Evolutionary conservation across 1,140 invertebrate genomes (phyloP).

Genomic region (Heliothis virescens): DNA sequence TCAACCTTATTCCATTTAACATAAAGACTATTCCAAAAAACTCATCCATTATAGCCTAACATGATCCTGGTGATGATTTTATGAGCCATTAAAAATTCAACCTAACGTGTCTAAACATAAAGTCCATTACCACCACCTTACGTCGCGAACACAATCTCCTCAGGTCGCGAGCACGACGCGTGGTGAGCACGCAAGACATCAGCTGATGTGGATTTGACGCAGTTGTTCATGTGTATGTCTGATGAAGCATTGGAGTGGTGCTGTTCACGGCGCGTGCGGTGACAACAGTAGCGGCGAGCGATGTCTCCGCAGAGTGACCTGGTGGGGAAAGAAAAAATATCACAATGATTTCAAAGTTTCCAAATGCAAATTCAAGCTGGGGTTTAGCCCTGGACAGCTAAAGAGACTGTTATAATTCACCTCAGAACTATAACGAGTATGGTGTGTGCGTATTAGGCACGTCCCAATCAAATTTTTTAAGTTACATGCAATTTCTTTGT

Average conservation of each 20-base stretch:
- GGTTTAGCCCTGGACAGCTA: too few species aligned
- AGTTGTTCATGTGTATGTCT: conserved; percentile 82
- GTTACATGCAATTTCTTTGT: too few species aligned
- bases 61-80: too few species aligned
- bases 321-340: conserved; percentile 13
- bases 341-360: background rate
- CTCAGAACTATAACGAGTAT: too few species aligned
- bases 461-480: too few species aligned
- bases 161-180: conserved; percentile 70
- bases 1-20: background rate
- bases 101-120: background rate
- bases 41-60: background rate
- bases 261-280: conserved; percentile 64
- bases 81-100: background rate
- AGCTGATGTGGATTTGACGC: conserved; percentile 78
- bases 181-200: conserved; percentile 73
- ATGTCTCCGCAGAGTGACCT: conserved; percentile 75
- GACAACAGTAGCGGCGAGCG: conserved; percentile 70
- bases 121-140: conserved; percentile 43
- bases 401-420: too few species aligned
- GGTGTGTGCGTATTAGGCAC: too few species aligned
- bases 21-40: too few species aligned
- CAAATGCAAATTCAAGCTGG: too few species aligned
- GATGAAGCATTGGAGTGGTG: conserved; percentile 80
- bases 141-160: conserved; percentile 68